These are phyloP conservation scores for Gadopsis bispinosus DNA, from an alignment of 2,797 vertebrate genomes.

Conservation along the genomic window DNA sequence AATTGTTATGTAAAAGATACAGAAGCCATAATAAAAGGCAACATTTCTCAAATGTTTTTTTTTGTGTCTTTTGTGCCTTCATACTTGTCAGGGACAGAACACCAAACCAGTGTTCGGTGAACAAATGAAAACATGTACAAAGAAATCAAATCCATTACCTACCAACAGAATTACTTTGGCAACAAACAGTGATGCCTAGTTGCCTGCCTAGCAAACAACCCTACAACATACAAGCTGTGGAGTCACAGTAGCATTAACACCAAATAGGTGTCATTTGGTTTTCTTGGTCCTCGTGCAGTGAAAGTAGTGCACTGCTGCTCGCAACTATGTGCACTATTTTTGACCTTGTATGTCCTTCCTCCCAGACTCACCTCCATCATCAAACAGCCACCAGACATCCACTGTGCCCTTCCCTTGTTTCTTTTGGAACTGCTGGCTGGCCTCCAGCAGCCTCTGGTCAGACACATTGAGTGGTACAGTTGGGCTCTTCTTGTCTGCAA, in stretches of 20 bases:
- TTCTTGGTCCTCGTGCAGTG: neutral
- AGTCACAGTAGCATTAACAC: neutral
- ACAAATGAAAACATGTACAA: neutral
- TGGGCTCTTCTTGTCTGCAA: constrained; percentile 87
- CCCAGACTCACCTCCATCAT: constrained; percentile 91
- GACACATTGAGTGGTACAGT: constrained; percentile 86
- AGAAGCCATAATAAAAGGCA: neutral
- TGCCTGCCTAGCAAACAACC: neutral
- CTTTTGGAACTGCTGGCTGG: constrained; percentile 94
- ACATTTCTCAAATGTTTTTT: too few relatives aligned
- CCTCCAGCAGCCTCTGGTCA: constrained; percentile 94
- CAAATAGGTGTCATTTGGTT: neutral
- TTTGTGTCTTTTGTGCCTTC: too few relatives aligned
- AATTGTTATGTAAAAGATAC: too few relatives aligned
- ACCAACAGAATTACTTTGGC: neutral
- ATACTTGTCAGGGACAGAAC: neutral
- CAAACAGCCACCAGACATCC: constrained; percentile 99
- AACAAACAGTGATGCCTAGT: neutral
- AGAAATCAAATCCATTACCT: neutral
- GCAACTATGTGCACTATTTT: neutral
- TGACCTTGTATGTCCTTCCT: neutral
- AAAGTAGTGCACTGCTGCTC: neutral
- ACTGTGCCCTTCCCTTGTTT: constrained; percentile 97
- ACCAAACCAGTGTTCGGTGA: neutral
- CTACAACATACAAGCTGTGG: neutral